Evolutionary conservation across 2,797 vertebrate species (phyloP), one percentile per base, ranked within the genome.

Genomic region (Pangasius djambal): DNA sequence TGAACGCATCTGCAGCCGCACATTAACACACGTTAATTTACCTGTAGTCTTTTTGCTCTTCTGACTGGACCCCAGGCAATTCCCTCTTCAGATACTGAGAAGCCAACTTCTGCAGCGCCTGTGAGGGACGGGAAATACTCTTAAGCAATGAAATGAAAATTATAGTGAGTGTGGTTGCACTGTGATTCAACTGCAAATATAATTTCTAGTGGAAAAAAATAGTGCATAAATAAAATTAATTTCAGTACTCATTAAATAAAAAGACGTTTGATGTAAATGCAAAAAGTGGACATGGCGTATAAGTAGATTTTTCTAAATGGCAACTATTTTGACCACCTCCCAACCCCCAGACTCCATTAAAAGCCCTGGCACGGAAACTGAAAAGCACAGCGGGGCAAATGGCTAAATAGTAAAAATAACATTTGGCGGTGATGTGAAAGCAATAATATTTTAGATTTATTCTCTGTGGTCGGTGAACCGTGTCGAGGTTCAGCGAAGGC

Each of bases 71-170:
- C 83, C 97, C 98, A 0, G 97, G 97, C 98, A 98, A 99, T 88
- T 99, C 98, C 93, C 96, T 97, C 96, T 98, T 99, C 88, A 99
- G 94, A 93, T 99, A 99, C 86, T 99, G 98, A 92, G 97, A 97
- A 57, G 98, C 97, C 96, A 99, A 93, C 92, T 99, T 99, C 96
- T 99, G 98, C 48, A 99, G 97, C 84, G 97, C 98, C 98, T 99
- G 91, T 13, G 88, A 81, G 12, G 16, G 55, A 18, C 16, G 18
- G 25, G 88, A 12, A 77, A 57, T 63, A 77, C 28, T 82, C 22
- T 31, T 63, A 20, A 72, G 20, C 40, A 77, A 22, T 15, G 57
- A 22, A 63, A 50, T 55, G 44, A 34, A 67, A 67, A 20, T 44
- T 1, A 69, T 37, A 88, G 10, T 40, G 22, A 4, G 16, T 18